phyloP scores from a whole-genome alignment of 1,140 invertebrate species.

The Drosophila sucinea region DNA sequence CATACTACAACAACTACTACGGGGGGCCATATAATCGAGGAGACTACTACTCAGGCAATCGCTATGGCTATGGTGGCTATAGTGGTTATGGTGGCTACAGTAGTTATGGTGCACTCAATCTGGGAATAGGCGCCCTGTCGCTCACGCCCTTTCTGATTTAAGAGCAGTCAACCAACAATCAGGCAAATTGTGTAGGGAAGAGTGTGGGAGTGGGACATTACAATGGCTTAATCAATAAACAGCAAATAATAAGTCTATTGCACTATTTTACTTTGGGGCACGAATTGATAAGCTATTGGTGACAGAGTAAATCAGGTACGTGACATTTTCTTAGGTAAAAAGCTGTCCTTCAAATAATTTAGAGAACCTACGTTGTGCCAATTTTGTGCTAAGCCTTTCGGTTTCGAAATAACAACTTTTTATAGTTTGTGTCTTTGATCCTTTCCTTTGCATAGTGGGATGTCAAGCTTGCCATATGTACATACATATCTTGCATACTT shows the following conservation, averaged over 20 bases:
- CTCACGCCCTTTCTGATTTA: constrained; percentile 61
- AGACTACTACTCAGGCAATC: constrained; percentile 27
- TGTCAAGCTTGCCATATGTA: too few species aligned
- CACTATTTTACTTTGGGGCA: constrained; percentile 13
- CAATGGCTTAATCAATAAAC: constrained; percentile 1
- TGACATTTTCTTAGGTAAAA: too few species aligned
- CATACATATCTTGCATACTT: too few species aligned
- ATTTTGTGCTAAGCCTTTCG: too few species aligned
- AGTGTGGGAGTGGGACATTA: background rate
- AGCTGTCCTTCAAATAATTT: too few species aligned
- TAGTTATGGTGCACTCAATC: constrained; percentile 56
- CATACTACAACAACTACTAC: constrained; percentile 56
- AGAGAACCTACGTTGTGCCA: too few species aligned
- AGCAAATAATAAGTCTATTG: constrained; percentile 10
- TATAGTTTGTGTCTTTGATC: too few species aligned
- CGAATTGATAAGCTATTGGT: too few species aligned
- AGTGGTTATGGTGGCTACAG: constrained; percentile 40
- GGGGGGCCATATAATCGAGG: constrained; percentile 34
- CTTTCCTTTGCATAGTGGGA: too few species aligned
- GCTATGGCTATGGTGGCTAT: constrained; percentile 35
- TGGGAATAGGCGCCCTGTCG: constrained; percentile 61
- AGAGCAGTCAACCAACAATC: constrained; percentile 37
- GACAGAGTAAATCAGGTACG: too few species aligned
- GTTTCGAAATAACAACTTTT: too few species aligned
- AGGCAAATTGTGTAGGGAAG: constrained; percentile 1